Evolutionary conservation across 2,888 invertebrate genomes (phyloP).

Genomic region (Pyralis farinalis): DNA sequence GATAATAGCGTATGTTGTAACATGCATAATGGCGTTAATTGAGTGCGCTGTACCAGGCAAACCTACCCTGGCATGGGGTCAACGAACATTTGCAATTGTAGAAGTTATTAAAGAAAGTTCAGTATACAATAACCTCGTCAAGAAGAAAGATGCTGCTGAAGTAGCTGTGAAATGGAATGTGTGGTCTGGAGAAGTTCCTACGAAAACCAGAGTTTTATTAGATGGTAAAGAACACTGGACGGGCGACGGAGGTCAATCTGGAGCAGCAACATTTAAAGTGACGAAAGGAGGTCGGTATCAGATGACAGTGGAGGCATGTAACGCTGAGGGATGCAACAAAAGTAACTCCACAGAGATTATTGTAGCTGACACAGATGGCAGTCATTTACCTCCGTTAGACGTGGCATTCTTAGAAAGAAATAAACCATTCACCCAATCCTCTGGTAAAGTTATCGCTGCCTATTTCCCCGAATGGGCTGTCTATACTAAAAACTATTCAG

Average conservation of each 20-base stretch:
- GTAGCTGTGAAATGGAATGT: neutral
- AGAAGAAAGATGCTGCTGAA: neutral
- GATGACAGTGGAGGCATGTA: slow-evolving; percentile 68
- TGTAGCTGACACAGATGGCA: slow-evolving; percentile 73
- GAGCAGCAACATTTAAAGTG: neutral
- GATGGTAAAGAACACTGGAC: neutral
- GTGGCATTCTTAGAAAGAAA: slow-evolving; percentile 62
- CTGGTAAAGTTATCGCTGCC: slow-evolving; percentile 69
- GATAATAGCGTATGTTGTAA: neutral
- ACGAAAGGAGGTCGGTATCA: slow-evolving; percentile 49
- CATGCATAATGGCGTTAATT: neutral
- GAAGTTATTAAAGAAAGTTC: slow-evolving; percentile 75
- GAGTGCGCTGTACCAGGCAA: slow-evolving; percentile 62
- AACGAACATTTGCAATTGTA: slow-evolving; percentile 66
- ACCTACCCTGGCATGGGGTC: slow-evolving; percentile 70
- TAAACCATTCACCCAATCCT: slow-evolving; percentile 70
- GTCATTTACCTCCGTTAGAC: slow-evolving; percentile 66
- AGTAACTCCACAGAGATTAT: slow-evolving; percentile 66
- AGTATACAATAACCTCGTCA: slow-evolving; percentile 31
- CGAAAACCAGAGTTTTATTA: neutral
- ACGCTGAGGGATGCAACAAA: slow-evolving; percentile 61
- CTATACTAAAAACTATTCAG: slow-evolving; percentile 70
- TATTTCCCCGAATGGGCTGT: slow-evolving; percentile 77
- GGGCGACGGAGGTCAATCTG: neutral
- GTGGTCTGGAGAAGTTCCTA: neutral